A percentile compares a stretch with the other conserved stretches of the same genome.
Conservation (phyloP, 2,888 invertebrate species). For the Aproaerema taeniolella region DNA sequence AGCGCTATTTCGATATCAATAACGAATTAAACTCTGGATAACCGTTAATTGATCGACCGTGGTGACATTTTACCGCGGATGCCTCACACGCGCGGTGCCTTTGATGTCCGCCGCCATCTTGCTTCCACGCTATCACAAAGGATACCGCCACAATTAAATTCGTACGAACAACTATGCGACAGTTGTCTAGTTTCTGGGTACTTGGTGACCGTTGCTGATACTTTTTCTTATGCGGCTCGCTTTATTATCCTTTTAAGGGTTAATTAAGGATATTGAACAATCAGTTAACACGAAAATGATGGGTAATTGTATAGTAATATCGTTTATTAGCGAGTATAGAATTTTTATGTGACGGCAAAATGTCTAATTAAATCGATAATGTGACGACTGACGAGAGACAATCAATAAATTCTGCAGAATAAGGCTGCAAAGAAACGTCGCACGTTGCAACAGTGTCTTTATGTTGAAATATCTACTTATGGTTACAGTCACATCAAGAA, state of each 20-base stretch:
- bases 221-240: slow-evolving; percentile 34
- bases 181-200: slow-evolving; percentile 58
- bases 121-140: slow-evolving; percentile 41
- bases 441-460: background rate
- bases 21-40: slow-evolving; percentile 55
- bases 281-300: slow-evolving; percentile 25
- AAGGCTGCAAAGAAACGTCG: background rate
- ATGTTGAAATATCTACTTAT: background rate
- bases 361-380: slow-evolving; percentile 1
- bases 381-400: background rate
- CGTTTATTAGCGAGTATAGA: background rate
- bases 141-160: slow-evolving; percentile 66
- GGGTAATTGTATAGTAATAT: slow-evolving; percentile 3
- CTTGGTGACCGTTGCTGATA: slow-evolving; percentile 36
- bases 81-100: slow-evolving; percentile 57
- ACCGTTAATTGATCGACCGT: slow-evolving; percentile 67
- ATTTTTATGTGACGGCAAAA: background rate
- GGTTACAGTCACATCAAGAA: background rate
- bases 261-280: slow-evolving; percentile 33
- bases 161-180: slow-evolving; percentile 70
- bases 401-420: no score
- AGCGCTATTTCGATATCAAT: slow-evolving; percentile 57
- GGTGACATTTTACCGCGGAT: slow-evolving; percentile 70
- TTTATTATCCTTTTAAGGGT: slow-evolving; percentile 31
- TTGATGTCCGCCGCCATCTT: slow-evolving; percentile 56